These are phyloP conservation scores for Eueides isabella DNA, from an alignment of 1,140 invertebrate species.

Conservation along the genomic window DNA sequence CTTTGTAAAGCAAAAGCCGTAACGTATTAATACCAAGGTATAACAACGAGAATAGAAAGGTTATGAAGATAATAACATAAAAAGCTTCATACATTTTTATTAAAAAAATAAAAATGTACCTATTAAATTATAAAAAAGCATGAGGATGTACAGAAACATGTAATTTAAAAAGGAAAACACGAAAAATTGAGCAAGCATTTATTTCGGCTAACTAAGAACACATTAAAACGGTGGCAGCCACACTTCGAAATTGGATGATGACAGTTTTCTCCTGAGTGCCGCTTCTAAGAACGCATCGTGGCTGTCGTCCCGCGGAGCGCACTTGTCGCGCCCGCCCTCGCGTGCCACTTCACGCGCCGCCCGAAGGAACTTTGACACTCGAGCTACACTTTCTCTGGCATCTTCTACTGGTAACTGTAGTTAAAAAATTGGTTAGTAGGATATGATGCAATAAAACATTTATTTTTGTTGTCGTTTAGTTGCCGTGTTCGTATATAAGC, in stretches of 20 bases:
- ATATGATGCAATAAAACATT: too few relatives aligned
- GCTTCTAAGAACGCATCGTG: conserved; percentile 61
- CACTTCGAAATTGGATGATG: conserved; percentile 58
- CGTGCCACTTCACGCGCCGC: conserved; percentile 68
- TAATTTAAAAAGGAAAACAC: neutral
- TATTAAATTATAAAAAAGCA: too few relatives aligned
- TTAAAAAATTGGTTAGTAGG: neutral
- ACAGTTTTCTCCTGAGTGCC: conserved; percentile 62
- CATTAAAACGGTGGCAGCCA: conserved; percentile 76
- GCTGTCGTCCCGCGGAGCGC: conserved; percentile 52
- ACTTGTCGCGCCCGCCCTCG: conserved; percentile 52
- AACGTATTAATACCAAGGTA: too few relatives aligned
- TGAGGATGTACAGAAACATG: too few relatives aligned
- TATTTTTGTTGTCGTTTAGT: too few relatives aligned
- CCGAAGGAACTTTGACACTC: conserved; percentile 66
- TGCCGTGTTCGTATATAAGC: too few relatives aligned
- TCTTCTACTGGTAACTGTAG: conserved; percentile 64
- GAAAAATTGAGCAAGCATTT: conserved; percentile 56
- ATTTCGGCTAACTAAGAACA: conserved; percentile 62
- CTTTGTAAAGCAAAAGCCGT: too few relatives aligned
- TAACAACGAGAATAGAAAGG: too few relatives aligned
- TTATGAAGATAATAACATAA: too few relatives aligned
- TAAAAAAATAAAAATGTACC: too few relatives aligned
- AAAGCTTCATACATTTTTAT: too few relatives aligned
- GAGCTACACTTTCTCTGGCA: conserved; percentile 66